phyloP scores from a whole-genome alignment of 2,888 invertebrate species.

The Ophonus ardosiacus region DNA sequence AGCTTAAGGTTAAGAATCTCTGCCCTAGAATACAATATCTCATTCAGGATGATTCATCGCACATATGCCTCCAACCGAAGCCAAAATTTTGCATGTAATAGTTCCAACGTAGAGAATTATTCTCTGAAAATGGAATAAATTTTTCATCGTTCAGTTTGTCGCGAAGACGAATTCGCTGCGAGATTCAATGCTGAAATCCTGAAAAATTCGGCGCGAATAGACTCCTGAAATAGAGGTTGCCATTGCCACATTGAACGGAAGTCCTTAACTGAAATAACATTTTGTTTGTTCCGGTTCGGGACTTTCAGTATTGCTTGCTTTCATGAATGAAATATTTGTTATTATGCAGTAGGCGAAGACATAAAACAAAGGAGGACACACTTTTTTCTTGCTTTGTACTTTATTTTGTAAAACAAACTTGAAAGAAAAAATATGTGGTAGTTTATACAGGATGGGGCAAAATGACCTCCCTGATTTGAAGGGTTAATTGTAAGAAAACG shows the following conservation, averaged over 20 bases:
- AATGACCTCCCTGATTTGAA: too few relatives aligned
- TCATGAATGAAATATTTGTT: constrained; percentile 31
- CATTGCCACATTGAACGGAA: constrained; percentile 13
- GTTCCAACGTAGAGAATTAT: constrained; percentile 30
- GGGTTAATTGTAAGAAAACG: too few relatives aligned
- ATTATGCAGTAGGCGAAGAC: not conserved
- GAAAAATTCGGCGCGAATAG: constrained; percentile 10
- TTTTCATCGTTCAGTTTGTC: constrained; percentile 48
- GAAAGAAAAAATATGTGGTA: not conserved
- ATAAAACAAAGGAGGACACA: not conserved
- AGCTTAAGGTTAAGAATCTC: too few relatives aligned
- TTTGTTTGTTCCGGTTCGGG: constrained; percentile 29
- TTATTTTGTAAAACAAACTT: not conserved
- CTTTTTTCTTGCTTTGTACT: not conserved
- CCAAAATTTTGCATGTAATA: constrained; percentile 44
- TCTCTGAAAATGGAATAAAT: constrained; percentile 40
- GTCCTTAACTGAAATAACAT: constrained; percentile 40
- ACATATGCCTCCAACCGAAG: not conserved
- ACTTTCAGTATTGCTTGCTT: not conserved
- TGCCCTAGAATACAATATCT: constrained; percentile 5
- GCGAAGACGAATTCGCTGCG: constrained; percentile 31
- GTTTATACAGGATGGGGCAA: too few relatives aligned
- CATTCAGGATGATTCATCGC: constrained; percentile 7
- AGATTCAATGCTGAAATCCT: constrained; percentile 20
- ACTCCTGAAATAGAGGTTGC: constrained; percentile 4